Evolutionary conservation across 2,888 invertebrate species (phyloP).

Genomic region (Ptychoptera albimana): DNA sequence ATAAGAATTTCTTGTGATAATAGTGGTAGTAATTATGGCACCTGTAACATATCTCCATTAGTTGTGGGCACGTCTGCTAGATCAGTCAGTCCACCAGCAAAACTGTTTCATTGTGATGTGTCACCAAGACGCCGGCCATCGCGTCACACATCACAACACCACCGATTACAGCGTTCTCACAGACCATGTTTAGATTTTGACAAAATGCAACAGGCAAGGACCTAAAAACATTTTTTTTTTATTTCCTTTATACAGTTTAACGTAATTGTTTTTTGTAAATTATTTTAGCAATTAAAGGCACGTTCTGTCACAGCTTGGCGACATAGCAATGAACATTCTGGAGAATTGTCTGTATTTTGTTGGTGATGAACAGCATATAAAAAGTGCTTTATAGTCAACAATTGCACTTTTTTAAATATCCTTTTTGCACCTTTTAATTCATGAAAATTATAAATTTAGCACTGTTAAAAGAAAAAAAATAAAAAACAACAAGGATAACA

Average conservation of each 20-base stretch:
- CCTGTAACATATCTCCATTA: neutral
- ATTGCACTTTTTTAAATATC: no score
- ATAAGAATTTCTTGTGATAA: constrained; percentile 33
- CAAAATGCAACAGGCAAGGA: constrained; percentile 86
- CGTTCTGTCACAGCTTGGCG: constrained; percentile 62
- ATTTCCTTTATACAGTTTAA: neutral
- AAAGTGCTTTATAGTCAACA: no score
- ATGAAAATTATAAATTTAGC: no score
- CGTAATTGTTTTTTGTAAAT: neutral
- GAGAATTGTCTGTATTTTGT: constrained; percentile 64
- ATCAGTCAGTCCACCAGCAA: constrained; percentile 33
- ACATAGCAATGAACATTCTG: constrained; percentile 49
- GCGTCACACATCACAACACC: constrained; percentile 34
- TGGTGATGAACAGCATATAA: constrained; percentile 41
- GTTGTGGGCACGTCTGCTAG: constrained; percentile 20
- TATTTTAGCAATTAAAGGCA: constrained; percentile 45
- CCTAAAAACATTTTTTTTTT: constrained; percentile 1
- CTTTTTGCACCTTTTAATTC: no score
- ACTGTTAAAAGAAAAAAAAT: no score
- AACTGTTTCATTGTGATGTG: constrained; percentile 40
- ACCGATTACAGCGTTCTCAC: constrained; percentile 44
- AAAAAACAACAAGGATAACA: no score
- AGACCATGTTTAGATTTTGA: constrained; percentile 89
- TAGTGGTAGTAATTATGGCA: constrained; percentile 18
- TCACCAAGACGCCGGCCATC: constrained; percentile 44